Base-by-base conservation (phyloP, 2,797 vertebrate genomes). In the Lepus oiostolus region DNA sequence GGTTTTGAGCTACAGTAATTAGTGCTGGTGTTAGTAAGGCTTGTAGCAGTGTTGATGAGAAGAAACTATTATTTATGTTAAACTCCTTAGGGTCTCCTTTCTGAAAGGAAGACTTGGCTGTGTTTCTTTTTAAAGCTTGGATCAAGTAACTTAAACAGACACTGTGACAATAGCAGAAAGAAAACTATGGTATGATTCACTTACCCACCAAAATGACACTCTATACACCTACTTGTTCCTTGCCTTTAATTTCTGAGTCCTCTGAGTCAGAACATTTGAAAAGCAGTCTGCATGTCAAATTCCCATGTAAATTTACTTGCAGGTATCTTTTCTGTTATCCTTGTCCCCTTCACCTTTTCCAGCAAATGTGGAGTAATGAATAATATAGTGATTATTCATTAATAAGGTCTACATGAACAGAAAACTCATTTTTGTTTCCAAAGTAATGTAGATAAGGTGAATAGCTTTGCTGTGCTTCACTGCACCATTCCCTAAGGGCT, bases 81-180 rank as follows among this genome's bases (percentile, higher is more conserved):
- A 89, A 94, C 80, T 94, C 93, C 88, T 96, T 54, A 95, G 96
- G 84, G 92, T 47, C 81, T 97, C 85, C 52, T 65, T 95, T 95
- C 71, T 75, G 92, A 95, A 95, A 93, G 26, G 22, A 72, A 93
- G 74, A 28, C 63, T 96, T 94, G 52, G 38, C 52, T 95, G 35
- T 89, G 82, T 97, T 65, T 91, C 83, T 89, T 97, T 96, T 97
- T 94, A 85, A 93, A 96, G 65, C 28, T 74, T 84, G 76, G 65
- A 96, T 97, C 88, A 97, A 96, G 97, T 85, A 85, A 92, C 63
- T 94, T 54, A 91, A 95, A 67, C 92, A 97, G 81, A 90, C 32
- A 26, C 85, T 82, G 47, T 95, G 85, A 94, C 38, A 88, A 92
- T 50, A 60, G 35, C 54, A 67, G 58, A 87, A 93, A 26, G 67